Conservation (phyloP, 2,888 invertebrate species). For the Ernsta delagoae region DNA sequence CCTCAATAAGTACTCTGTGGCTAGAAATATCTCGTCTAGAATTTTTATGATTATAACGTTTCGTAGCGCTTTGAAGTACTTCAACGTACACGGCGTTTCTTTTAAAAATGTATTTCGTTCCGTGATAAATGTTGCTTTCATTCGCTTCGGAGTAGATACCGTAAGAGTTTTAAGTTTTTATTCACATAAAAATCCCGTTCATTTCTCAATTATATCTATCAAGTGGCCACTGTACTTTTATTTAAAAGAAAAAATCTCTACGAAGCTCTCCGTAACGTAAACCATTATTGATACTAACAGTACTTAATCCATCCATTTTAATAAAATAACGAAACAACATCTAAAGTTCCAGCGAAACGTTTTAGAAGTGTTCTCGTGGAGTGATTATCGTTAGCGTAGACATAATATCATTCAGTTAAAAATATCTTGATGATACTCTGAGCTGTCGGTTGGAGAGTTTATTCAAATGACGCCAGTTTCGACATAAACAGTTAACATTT, state of each 20-base stretch:
- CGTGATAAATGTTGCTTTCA: background rate
- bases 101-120: background rate
- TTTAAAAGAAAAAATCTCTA: background rate
- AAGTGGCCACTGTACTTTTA: background rate
- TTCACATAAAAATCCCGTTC: background rate
- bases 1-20: no score
- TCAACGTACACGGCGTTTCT: no score
- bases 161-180: no score
- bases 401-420: constrained; percentile 38
- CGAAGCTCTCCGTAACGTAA: constrained; percentile 1
- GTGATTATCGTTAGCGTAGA: constrained; percentile 36
- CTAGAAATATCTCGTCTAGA: no score
- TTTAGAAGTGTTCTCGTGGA: constrained; percentile 33
- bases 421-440: constrained; percentile 35
- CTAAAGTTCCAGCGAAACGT: constrained; percentile 32
- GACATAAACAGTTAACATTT: constrained; percentile 40
- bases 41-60: no score
- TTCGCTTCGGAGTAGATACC: background rate
- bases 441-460: constrained; percentile 37
- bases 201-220: background rate
- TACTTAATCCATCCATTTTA: constrained; percentile 29
- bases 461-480: constrained; percentile 38
- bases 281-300: constrained; percentile 28
- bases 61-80: no score
- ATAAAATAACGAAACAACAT: constrained; percentile 32